phyloP scores from a whole-genome alignment of 2,797 vertebrate genomes.

The Crocidura indochinensis region DNA sequence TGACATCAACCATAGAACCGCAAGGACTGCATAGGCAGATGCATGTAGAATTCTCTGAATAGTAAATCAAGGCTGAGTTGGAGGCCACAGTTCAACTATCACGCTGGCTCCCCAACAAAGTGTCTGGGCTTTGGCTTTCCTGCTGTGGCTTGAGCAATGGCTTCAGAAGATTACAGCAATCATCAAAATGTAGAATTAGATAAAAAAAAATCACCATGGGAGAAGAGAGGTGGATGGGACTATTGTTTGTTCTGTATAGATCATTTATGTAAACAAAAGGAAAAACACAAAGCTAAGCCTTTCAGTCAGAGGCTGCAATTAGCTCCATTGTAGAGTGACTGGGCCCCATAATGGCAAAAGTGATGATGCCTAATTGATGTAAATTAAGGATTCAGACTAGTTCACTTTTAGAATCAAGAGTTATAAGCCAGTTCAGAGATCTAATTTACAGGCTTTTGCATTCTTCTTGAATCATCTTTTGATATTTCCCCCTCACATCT shows the following conservation, averaged over 20 bases:
- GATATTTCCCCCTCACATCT: conserved; percentile 24
- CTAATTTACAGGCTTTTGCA: conserved; percentile 11
- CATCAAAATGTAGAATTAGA: conserved; percentile 71
- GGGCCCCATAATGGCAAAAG: conserved; percentile 63
- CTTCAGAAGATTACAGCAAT: conserved; percentile 65
- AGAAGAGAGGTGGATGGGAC: not conserved
- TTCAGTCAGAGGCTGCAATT: conserved; percentile 78
- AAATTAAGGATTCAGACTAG: conserved; percentile 76
- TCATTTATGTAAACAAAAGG: conserved; percentile 77
- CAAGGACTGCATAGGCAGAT: not conserved
- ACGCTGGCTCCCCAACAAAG: not conserved
- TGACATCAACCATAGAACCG: not conserved
- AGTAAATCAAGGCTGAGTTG: not conserved
- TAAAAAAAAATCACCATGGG: conserved; percentile 64
- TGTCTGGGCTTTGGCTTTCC: not conserved
- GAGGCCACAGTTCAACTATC: not conserved
- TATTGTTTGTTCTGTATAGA: conserved; percentile 52
- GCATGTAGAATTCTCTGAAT: conserved; percentile 4
- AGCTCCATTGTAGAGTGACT: conserved; percentile 71
- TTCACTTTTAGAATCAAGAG: conserved; percentile 52
- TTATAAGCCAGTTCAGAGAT: conserved; percentile 48
- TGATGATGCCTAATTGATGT: conserved; percentile 74
- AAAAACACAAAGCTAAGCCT: not conserved
- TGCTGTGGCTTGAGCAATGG: conserved; percentile 36
- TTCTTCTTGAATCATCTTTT: conserved; percentile 61